Percentiles rank a stretch among this genome's conserved stretches.
phyloP scores from a whole-genome alignment of 1,140 invertebrate genomes.

The Matsumurasca onukii region DNA sequence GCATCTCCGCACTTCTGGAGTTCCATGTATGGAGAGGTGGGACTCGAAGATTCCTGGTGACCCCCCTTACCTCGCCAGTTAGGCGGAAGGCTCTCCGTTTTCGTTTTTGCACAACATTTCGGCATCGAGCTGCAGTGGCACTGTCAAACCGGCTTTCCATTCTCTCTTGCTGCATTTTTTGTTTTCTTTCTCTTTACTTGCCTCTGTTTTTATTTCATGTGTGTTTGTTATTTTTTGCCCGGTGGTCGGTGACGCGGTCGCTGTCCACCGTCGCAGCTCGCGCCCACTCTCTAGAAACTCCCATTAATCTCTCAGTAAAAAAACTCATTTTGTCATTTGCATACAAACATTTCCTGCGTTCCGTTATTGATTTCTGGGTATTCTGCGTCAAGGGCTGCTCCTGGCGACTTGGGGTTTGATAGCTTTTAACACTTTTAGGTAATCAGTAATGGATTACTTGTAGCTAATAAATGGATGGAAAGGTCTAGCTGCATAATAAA shows the following conservation, averaged over 20 bases:
- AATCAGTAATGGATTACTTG: too few relatives aligned
- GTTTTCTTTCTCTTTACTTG: constrained; percentile 23
- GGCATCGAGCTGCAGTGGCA: not conserved
- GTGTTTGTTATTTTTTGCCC: constrained; percentile 31
- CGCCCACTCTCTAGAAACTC: not conserved
- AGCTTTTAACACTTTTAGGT: too few relatives aligned
- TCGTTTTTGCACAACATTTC: constrained; percentile 3
- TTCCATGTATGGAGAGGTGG: too few relatives aligned
- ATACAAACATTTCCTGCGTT: constrained; percentile 22
- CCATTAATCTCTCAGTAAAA: constrained; percentile 9
- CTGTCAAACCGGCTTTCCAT: constrained; percentile 28
- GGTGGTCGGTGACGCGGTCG: not conserved
- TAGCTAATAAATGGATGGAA: too few relatives aligned
- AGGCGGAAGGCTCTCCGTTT: too few relatives aligned
- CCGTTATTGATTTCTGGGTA: not conserved
- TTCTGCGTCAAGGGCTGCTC: too few relatives aligned
- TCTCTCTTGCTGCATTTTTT: constrained; percentile 30
- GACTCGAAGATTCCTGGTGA: too few relatives aligned
- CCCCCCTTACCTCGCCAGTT: too few relatives aligned
- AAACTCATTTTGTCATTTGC: constrained; percentile 18
- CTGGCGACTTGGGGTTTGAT: too few relatives aligned
- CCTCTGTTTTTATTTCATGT: constrained; percentile 28
- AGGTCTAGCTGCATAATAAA: too few relatives aligned
- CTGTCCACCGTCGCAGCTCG: not conserved
- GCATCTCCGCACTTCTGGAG: too few relatives aligned